Evolutionary conservation across 1,140 invertebrate species (phyloP).

Genomic region (Gryllus bimaculatus): DNA sequence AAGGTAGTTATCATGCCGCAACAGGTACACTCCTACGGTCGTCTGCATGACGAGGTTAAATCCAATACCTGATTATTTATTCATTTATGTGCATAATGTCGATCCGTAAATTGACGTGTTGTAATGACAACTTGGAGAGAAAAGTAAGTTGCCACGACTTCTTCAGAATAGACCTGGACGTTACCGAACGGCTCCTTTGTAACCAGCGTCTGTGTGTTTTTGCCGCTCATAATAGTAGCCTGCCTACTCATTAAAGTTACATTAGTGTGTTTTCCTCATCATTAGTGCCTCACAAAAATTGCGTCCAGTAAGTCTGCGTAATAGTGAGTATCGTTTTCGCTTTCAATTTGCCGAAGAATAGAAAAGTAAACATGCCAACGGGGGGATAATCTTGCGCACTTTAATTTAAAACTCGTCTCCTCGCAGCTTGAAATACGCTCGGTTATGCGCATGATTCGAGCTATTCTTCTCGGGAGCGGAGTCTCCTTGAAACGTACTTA

Average conservation of each 20-base stretch:
- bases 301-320: background rate
- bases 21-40: background rate
- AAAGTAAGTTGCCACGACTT: background rate
- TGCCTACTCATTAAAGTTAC: background rate
- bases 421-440: background rate
- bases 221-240: background rate
- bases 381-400: background rate
- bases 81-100: background rate
- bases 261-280: background rate
- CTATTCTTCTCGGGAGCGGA: background rate
- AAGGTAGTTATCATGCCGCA: no score
- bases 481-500: background rate
- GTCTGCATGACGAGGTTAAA: background rate
- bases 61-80: background rate
- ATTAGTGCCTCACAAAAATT: background rate
- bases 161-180: no score
- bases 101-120: slow-evolving; percentile 1
- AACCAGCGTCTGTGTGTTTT: background rate
- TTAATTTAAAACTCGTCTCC: background rate
- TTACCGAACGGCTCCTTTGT: background rate
- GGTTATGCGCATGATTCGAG: background rate
- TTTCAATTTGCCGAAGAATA: background rate
- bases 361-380: background rate
- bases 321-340: background rate
- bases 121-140: slow-evolving; percentile 1